These are phyloP conservation scores for Agriopis leucophaearia DNA, from an alignment of 2,888 invertebrate genomes.

Conservation along the genomic window DNA sequence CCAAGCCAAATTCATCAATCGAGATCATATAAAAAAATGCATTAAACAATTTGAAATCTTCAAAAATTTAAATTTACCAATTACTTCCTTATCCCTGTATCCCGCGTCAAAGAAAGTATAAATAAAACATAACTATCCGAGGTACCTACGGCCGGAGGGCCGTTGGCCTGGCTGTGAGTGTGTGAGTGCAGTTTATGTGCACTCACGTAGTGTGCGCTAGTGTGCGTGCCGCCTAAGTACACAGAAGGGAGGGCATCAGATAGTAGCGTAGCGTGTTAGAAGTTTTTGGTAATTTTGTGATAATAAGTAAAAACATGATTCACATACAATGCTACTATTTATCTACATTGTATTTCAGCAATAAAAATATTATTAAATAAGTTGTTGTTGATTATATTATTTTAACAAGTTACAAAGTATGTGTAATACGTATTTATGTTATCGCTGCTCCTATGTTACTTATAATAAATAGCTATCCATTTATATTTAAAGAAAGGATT, in stretches of 20 bases:
- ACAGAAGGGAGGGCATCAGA: constrained; percentile 60
- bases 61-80: constrained; percentile 49
- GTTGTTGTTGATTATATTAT: too few species aligned
- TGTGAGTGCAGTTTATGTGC: constrained; percentile 61
- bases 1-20: too few species aligned
- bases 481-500: too few species aligned
- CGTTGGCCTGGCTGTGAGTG: constrained; percentile 76
- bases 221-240: constrained; percentile 77
- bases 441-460: too few species aligned
- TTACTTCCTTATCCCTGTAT: constrained; percentile 58
- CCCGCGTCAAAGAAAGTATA: constrained; percentile 81
- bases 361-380: too few species aligned
- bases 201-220: constrained; percentile 63
- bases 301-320: constrained; percentile 10
- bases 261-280: constrained; percentile 48
- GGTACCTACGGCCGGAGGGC: constrained; percentile 67
- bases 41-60: too few species aligned
- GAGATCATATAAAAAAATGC: too few species aligned
- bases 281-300: constrained; percentile 11
- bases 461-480: too few species aligned
- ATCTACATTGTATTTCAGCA: too few species aligned
- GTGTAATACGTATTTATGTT: too few species aligned
- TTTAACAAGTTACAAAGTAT: too few species aligned
- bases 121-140: constrained; percentile 81
- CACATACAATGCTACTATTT: too few species aligned